These are phyloP conservation scores for Andricus grossulariae DNA, from an alignment of 1,140 invertebrate genomes.

Conservation along the genomic window DNA sequence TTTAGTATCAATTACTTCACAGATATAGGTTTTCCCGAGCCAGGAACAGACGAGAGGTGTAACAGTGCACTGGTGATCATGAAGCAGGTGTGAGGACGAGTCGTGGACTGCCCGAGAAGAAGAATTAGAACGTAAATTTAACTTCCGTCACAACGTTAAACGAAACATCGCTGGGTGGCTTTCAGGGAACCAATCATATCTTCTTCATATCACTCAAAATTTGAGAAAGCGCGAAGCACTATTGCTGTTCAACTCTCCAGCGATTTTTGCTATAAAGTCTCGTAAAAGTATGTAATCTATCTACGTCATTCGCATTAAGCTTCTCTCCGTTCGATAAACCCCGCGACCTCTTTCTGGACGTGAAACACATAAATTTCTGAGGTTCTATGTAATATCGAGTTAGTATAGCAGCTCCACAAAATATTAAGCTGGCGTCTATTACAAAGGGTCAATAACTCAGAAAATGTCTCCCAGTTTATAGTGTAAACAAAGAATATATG, in stretches of 20 bases:
- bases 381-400: conserved; percentile 31
- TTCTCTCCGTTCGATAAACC: conserved; percentile 49
- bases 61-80: too few relatives aligned
- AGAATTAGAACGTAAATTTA: too few relatives aligned
- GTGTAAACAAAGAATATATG: background rate
- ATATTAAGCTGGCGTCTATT: conserved; percentile 8
- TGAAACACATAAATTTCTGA: conserved; percentile 33
- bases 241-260: background rate
- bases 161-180: too few relatives aligned
- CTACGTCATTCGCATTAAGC: conserved; percentile 53
- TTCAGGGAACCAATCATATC: too few relatives aligned
- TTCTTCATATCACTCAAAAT: background rate
- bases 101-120: too few relatives aligned
- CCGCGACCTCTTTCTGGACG: conserved; percentile 35
- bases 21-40: too few relatives aligned
- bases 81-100: too few relatives aligned
- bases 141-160: too few relatives aligned
- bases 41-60: too few relatives aligned
- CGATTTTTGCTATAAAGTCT: conserved; percentile 26
- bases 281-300: conserved; percentile 56
- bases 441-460: background rate
- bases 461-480: background rate
- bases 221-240: background rate
- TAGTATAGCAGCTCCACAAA: conserved; percentile 13
- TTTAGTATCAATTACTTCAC: too few relatives aligned